Conservation (phyloP, 2,797 vertebrate genomes). For the Hoplostethus mediterraneus region DNA sequence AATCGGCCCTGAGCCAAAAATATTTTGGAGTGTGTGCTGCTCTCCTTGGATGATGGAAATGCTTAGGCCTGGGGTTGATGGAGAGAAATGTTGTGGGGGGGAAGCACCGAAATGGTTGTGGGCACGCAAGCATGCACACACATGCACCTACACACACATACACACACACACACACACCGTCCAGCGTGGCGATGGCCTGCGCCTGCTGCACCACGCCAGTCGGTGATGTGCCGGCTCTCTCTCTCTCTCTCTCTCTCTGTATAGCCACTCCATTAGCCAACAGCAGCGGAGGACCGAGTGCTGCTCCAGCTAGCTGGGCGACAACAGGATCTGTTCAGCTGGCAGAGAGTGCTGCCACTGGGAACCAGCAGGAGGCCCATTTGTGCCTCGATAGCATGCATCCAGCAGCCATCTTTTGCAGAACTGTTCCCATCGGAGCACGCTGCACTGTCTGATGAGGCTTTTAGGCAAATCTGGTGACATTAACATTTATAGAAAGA, state of each 20-base stretch:
- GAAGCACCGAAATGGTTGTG: background rate
- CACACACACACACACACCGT: constrained; percentile 30
- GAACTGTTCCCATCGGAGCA: constrained; percentile 37
- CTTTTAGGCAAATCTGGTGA: constrained; percentile 8
- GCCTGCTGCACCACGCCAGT: constrained; percentile 63
- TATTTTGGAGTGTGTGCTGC: constrained; percentile 39
- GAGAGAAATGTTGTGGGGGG: constrained; percentile 8
- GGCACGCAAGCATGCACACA: constrained; percentile 35
- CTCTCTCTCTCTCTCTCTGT: constrained; percentile 27
- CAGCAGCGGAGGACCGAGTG: constrained; percentile 37
- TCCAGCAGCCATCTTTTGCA: constrained; percentile 44
- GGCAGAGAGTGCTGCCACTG: constrained; percentile 50
- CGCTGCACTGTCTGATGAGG: constrained; percentile 23
- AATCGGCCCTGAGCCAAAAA: constrained; percentile 41
- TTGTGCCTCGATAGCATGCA: constrained; percentile 51
- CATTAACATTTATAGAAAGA: constrained; percentile 33
- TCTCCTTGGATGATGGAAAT: constrained; percentile 51
- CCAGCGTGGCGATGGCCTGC: constrained; percentile 40
- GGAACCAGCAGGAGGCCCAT: constrained; percentile 52
- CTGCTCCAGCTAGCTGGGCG: constrained; percentile 51
- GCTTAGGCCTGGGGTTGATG: constrained; percentile 17
- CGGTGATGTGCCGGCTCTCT: constrained; percentile 15
- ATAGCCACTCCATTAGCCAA: constrained; percentile 64
- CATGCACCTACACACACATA: background rate
- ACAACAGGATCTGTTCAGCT: constrained; percentile 64